Percentiles rank a stretch among this genome's conserved stretches.
Conservation (phyloP, 2,113 vertebrate species). For the Coracopsis vasa region DNA sequence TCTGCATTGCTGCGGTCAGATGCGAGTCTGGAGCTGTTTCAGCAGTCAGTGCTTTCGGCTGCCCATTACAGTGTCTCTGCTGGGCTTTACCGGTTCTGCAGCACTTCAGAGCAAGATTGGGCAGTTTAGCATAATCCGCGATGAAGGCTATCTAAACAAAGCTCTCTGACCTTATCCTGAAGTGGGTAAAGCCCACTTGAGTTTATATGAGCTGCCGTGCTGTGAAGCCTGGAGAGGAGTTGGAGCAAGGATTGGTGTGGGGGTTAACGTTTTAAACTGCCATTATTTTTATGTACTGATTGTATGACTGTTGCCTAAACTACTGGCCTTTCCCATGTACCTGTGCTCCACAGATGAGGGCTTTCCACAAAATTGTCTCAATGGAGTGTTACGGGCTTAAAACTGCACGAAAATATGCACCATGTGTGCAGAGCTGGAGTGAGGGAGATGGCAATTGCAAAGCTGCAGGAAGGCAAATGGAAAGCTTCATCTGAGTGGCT, state of each 20-base stretch:
- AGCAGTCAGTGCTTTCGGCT: neutral
- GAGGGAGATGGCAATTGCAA: neutral
- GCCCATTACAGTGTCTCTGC: neutral
- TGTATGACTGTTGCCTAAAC: fast-evolving
- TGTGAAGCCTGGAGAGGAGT: neutral
- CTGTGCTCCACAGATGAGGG: neutral
- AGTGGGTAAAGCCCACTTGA: neutral
- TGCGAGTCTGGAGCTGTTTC: neutral
- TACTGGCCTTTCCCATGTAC: neutral
- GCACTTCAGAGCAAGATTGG: neutral
- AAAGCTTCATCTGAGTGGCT: neutral
- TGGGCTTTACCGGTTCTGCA: neutral
- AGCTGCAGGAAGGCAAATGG: neutral
- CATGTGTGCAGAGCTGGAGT: fast-evolving
- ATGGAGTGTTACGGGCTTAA: neutral
- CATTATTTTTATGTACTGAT: no score
- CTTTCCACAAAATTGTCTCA: neutral
- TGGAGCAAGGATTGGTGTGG: neutral
- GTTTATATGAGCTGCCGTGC: neutral
- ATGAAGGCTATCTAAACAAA: neutral
- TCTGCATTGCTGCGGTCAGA: neutral
- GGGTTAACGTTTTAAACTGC: neutral
- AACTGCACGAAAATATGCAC: neutral
- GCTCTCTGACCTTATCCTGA: neutral
- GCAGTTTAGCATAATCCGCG: fast-evolving